Conservation (phyloP, 2,113 vertebrate genomes). For the Himantopus leucocephalus region DNA sequence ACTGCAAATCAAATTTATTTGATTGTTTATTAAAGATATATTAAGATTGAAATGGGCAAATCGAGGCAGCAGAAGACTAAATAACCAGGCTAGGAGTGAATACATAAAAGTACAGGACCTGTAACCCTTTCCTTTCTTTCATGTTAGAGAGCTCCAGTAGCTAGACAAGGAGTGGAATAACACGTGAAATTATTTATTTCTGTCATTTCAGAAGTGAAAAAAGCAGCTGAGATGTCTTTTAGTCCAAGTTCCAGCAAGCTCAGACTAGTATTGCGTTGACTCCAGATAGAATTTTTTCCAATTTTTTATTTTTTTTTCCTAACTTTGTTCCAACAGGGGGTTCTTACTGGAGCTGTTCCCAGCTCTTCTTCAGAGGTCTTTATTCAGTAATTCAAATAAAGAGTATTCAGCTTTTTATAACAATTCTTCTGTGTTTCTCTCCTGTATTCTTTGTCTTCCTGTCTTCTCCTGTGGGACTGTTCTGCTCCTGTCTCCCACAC, state of each 20-base stretch:
- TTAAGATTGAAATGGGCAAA: not conserved
- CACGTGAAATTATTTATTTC: not conserved
- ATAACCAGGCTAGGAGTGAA: not conserved
- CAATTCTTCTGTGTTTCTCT: not conserved
- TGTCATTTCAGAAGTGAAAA: not conserved
- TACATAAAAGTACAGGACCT: not conserved
- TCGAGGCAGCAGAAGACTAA: not conserved
- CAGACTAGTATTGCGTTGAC: not conserved
- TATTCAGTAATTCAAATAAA: not conserved
- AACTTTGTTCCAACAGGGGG: not conserved
- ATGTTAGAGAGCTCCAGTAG: not conserved
- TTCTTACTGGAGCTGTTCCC: not conserved
- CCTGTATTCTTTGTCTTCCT: not conserved
- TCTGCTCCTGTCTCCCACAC: not conserved
- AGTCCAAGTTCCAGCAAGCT: not conserved
- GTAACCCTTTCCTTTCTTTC: not conserved
- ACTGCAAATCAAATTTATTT: not conserved
- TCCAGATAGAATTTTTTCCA: not conserved
- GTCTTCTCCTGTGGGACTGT: fast-evolving
- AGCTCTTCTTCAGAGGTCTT: not conserved
- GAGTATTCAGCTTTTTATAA: not conserved
- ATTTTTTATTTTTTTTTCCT: not conserved
- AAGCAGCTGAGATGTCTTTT: not conserved
- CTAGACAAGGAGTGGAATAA: not conserved
- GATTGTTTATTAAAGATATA: not conserved